These are phyloP conservation scores for Melipona quadrifasciata DNA, from an alignment of 1,140 invertebrate genomes.

Conservation along the genomic window DNA sequence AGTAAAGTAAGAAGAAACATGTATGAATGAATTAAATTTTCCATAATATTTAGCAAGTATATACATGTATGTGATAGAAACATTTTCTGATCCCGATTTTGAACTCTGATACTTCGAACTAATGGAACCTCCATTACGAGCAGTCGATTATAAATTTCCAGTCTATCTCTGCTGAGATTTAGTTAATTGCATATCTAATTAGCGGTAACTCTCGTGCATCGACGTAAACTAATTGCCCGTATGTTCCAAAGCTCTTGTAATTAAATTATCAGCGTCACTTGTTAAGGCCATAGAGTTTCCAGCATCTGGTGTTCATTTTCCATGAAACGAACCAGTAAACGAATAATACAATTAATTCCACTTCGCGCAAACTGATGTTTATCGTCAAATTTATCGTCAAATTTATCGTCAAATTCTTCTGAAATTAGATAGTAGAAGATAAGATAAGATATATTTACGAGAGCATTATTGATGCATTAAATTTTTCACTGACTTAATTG, in stretches of 20 bases:
- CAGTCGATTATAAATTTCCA: not conserved
- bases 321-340: not conserved
- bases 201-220: not conserved
- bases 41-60: not conserved
- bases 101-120: slow-evolving; percentile 52
- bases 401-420: too few species aligned
- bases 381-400: not conserved
- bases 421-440: too few species aligned
- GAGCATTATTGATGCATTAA: not conserved
- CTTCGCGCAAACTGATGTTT: not conserved
- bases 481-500: not conserved
- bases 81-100: too few species aligned
- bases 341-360: not conserved
- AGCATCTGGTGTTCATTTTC: not conserved
- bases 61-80: not conserved
- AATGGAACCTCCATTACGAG: not conserved
- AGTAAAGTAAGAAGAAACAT: not conserved
- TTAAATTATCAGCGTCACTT: slow-evolving; percentile 3
- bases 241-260: not conserved
- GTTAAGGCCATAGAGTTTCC: too few species aligned
- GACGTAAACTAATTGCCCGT: not conserved
- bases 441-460: too few species aligned
- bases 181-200: slow-evolving; percentile 35
- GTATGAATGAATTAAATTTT: not conserved
- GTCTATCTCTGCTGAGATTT: not conserved